Percentiles rank a stretch among this genome's conserved stretches.
Evolutionary conservation across 2,888 invertebrate species (phyloP).

Genomic region (Acanthosepion lycidas): DNA sequence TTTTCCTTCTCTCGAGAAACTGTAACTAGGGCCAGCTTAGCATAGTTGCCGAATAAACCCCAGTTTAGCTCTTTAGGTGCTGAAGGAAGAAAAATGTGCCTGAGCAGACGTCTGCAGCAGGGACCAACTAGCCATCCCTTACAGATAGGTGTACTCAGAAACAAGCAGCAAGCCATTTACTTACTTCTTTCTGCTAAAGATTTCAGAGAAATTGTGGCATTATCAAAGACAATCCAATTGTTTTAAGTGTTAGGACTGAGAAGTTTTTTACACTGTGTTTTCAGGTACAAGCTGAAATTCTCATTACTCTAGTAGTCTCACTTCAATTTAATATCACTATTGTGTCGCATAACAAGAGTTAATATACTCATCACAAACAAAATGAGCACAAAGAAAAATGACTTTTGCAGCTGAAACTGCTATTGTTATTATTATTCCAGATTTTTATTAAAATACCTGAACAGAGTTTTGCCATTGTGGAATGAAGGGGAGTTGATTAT

Average conservation of each 20-base stretch:
- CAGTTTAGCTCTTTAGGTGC: too few relatives aligned
- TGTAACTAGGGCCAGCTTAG: too few relatives aligned
- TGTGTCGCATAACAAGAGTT: not conserved
- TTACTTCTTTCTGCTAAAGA: too few relatives aligned
- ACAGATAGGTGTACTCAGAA: too few relatives aligned
- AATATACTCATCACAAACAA: not conserved
- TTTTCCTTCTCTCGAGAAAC: too few relatives aligned
- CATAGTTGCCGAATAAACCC: too few relatives aligned
- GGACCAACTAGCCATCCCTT: too few relatives aligned
- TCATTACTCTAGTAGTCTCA: not conserved
- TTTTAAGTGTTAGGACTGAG: not conserved
- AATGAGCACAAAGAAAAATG: not conserved
- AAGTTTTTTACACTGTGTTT: not conserved
- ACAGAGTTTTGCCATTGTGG: not conserved
- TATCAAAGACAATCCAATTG: too few relatives aligned
- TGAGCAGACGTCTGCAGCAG: too few relatives aligned
- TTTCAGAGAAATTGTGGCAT: too few relatives aligned
- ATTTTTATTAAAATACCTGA: not conserved
- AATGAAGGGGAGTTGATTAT: not conserved
- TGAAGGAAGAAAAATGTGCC: too few relatives aligned
- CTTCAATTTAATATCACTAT: not conserved
- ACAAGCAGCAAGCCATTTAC: too few relatives aligned
- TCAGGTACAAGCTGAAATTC: not conserved
- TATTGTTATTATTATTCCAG: not conserved
- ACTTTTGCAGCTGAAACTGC: not conserved